Percentiles rank a stretch among this genome's conserved stretches.
Conservation (phyloP, 2,888 invertebrate genomes). For the Lutraria lutraria region DNA sequence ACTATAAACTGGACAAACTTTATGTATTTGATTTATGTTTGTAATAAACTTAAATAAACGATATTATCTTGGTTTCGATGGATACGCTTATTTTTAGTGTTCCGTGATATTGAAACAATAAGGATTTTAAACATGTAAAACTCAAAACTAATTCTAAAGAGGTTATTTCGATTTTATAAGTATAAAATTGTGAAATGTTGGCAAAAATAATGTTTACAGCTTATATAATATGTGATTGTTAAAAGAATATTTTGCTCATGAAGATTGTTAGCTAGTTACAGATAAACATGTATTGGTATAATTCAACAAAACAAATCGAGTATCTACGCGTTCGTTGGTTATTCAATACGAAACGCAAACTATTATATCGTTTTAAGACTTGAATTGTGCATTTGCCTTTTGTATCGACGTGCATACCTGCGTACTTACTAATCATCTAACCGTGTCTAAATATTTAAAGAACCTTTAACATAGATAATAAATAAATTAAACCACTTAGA, state of each 20-base stretch:
- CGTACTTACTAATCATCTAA: not conserved
- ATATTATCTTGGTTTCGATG: no score
- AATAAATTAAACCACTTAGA: not conserved
- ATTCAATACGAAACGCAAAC: not conserved
- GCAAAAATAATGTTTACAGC: no score
- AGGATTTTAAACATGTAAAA: no score
- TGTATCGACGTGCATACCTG: not conserved
- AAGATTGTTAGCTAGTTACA: not conserved
- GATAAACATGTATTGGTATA: not conserved
- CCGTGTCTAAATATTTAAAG: not conserved
- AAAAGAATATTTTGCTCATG: no score
- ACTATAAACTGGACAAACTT: not conserved
- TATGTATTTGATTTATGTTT: not conserved
- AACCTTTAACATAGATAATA: not conserved
- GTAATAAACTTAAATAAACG: not conserved
- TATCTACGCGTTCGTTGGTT: not conserved
- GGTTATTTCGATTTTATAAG: no score
- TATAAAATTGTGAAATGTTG: no score
- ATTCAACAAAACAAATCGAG: not conserved
- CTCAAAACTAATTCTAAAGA: no score
- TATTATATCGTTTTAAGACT: not conserved
- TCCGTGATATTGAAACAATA: no score
- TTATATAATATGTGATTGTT: no score
- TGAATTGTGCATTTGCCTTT: not conserved
- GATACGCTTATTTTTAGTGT: no score